Base-by-base conservation (phyloP, 2,113 vertebrate species). In the Ranitomeya imitator region DNA sequence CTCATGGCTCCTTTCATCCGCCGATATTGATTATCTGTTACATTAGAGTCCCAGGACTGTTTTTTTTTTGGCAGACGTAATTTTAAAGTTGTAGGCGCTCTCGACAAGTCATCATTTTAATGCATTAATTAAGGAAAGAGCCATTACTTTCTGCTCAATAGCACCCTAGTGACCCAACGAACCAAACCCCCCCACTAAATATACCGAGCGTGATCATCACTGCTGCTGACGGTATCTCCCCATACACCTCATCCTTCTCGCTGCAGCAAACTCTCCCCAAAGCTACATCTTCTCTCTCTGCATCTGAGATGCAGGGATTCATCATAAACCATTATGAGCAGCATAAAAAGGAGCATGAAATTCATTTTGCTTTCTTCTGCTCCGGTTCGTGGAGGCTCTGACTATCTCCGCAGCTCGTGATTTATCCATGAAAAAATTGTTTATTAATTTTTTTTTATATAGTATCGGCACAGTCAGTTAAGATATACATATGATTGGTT, bases 301-400 rank as follows among this genome's bases (percentile, higher is more conserved):
- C 79, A 83, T 69, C 80, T 54, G 59, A 74, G 37, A 87, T 54
- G 59, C 60, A 52, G 26, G 31, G 37, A 83, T 19, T 57, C 31
- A 87, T 87, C 31, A 87, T 87, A 87, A 87, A 88, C 54, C 55
- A 88, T 83, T 74, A 83, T 83, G 86, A 88, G 54, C 45, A 37
- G 71, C 63, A 88, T 63, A 77, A 83, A 83, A 57, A 13, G 12
- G n/a, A 67, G 69, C 54, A 31, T 45, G 71, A 77, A 85, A 85
- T 59, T 61, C 31, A 76, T 59, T 51, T 85, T 45, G 21, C 63
- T 51, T 79, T 18, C 3, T 45, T 16, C 31, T 37, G 59, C 31
- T 54, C 74, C 4, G 21, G 31, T 26, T 21, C 52, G 6, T 73
- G 60, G 67, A 51, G 15, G 54, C 16, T 19, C 13, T 1, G 31